These are phyloP conservation scores for Austrolebias charrua DNA, from an alignment of 2,797 vertebrate genomes.

Conservation along the genomic window DNA sequence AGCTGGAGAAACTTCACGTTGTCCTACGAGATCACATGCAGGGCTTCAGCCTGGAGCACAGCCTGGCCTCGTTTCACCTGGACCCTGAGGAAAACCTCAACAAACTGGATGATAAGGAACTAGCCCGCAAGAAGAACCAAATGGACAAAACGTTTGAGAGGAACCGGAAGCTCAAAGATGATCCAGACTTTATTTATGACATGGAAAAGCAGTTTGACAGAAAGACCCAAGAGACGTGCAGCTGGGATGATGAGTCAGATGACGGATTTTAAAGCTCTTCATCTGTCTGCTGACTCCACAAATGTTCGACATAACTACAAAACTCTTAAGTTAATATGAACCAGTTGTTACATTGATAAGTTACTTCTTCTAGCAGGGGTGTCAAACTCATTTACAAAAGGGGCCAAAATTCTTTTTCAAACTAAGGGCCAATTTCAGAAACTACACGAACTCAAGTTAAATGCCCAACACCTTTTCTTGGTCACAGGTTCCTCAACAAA, in stretches of 20 bases:
- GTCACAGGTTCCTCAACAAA: too few species aligned
- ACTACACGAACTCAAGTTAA: too few species aligned
- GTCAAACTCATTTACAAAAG: too few species aligned
- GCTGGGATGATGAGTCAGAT: slow-evolving; percentile 89
- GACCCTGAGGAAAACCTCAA: slow-evolving; percentile 89
- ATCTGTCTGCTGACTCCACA: not conserved
- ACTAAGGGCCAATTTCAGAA: too few species aligned
- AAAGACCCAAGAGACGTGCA: slow-evolving; percentile 80
- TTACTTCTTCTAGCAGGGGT: too few species aligned
- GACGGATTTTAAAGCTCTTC: slow-evolving; percentile 79
- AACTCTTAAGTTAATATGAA: not conserved
- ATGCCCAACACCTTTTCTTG: too few species aligned
- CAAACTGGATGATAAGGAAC: slow-evolving; percentile 87
- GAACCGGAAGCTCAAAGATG: slow-evolving; percentile 86
- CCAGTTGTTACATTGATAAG: too few species aligned
- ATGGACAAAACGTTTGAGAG: slow-evolving; percentile 93
- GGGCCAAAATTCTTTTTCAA: too few species aligned
- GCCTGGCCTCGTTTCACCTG: slow-evolving; percentile 73
- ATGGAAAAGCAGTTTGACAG: slow-evolving; percentile 87
- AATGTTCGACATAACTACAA: not conserved
- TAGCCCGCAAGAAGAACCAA: slow-evolving; percentile 87
- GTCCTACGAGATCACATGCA: slow-evolving; percentile 84
- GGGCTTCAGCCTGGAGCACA: slow-evolving; percentile 83
- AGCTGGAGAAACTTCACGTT: slow-evolving; percentile 85
- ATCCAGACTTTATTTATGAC: slow-evolving; percentile 90